Evolutionary conservation across 2,797 vertebrate genomes (phyloP).

Genomic region (Antennarius maculatus): DNA sequence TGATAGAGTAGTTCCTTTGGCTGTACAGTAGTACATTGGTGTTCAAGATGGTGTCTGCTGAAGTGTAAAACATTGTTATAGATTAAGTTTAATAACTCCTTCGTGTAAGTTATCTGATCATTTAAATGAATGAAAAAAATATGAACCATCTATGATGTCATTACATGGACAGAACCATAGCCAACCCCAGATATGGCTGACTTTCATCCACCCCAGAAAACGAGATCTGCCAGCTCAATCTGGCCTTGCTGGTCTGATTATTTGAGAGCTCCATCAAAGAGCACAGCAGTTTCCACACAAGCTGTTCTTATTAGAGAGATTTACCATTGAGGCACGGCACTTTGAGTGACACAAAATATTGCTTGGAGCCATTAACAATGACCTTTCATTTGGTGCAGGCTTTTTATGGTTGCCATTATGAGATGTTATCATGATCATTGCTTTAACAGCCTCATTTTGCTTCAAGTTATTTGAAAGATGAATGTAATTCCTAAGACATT

Average conservation of each 20-base stretch:
- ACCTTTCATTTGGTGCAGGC: conserved; percentile 53
- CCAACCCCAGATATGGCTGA: too few species aligned
- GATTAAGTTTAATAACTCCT: too few species aligned
- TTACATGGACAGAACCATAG: too few species aligned
- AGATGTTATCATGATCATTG: conserved; percentile 50
- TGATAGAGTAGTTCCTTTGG: too few species aligned
- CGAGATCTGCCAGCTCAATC: neutral
- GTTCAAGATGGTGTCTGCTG: too few species aligned
- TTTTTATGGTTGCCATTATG: conserved; percentile 58
- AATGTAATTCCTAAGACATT: conserved; percentile 28
- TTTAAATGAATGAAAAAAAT: too few species aligned
- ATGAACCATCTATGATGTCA: too few species aligned
- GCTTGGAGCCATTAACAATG: conserved; percentile 43
- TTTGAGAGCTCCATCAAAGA: neutral
- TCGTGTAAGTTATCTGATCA: too few species aligned
- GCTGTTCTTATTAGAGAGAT: conserved; percentile 38
- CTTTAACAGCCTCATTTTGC: conserved; percentile 44
- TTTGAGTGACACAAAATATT: conserved; percentile 50
- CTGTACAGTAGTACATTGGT: too few species aligned
- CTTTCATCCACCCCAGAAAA: too few species aligned
- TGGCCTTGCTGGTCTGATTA: neutral
- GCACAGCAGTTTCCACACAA: neutral
- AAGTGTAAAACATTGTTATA: too few species aligned
- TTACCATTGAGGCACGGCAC: conserved; percentile 29
- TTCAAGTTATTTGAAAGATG: conserved; percentile 32